Evolutionary conservation across 2,797 vertebrate species (phyloP).

Genomic region (Sebastes kiyomatsui): DNA sequence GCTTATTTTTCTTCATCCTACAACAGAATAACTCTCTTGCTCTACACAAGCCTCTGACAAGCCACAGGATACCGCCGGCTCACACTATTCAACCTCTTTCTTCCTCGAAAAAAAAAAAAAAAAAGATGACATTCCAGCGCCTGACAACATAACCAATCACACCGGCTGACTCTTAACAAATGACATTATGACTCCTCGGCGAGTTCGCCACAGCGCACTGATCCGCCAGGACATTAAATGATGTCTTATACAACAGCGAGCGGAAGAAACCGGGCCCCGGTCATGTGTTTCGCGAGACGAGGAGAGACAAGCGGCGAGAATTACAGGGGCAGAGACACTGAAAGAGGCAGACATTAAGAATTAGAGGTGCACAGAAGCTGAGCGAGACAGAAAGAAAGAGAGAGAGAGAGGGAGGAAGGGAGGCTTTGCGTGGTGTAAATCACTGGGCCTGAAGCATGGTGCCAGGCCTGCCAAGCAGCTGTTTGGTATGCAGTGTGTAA

Average conservation of each 20-base stretch:
- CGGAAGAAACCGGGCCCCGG: neutral
- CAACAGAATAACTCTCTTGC: neutral
- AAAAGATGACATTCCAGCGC: neutral
- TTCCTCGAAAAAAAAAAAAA: neutral
- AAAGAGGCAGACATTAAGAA: conserved; percentile 54
- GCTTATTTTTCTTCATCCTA: neutral
- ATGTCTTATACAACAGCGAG: conserved; percentile 2
- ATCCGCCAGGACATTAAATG: conserved; percentile 22
- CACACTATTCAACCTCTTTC: neutral
- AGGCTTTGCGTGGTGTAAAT: conserved; percentile 61
- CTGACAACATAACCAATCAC: conserved; percentile 12
- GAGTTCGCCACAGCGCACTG: neutral
- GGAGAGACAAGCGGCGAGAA: conserved; percentile 24
- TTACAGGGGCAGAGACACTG: conserved; percentile 40
- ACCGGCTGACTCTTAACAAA: conserved; percentile 10
- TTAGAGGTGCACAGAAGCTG: conserved; percentile 47
- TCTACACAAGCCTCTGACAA: neutral
- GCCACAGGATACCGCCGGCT: neutral
- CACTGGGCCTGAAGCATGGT: conserved; percentile 56
- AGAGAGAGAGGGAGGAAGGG: neutral
- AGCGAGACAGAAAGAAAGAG: conserved; percentile 28
- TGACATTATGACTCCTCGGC: neutral
- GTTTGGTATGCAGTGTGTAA: conserved; percentile 72
- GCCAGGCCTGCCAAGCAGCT: conserved; percentile 64
- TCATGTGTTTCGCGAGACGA: conserved; percentile 28